A percentile compares a stretch with the other conserved stretches of the same genome.
These are phyloP conservation scores for Microcebus murinus DNA, from an alignment of 2,113 vertebrate genomes.

Conservation along the genomic window DNA sequence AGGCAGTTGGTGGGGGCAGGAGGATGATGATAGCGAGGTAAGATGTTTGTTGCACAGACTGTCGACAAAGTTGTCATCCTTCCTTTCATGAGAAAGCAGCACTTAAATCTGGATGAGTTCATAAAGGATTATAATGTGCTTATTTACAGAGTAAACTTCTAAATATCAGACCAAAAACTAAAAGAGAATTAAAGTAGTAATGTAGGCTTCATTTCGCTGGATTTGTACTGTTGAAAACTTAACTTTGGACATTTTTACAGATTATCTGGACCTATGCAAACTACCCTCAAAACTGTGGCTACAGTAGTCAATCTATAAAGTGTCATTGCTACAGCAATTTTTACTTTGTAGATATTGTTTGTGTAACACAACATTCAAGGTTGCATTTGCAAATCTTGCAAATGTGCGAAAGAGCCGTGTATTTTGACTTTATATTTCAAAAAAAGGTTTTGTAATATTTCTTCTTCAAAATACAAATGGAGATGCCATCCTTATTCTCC, in stretches of 20 bases:
- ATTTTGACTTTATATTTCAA: conserved; percentile 90
- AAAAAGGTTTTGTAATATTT: conserved; percentile 93
- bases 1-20: background rate
- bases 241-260: conserved; percentile 84
- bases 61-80: background rate
- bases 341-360: conserved; percentile 82
- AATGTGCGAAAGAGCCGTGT: conserved; percentile 86
- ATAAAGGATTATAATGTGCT: conserved; percentile 35
- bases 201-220: conserved; percentile 82
- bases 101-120: background rate
- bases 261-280: conserved; percentile 83
- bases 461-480: conserved; percentile 95
- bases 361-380: conserved; percentile 83
- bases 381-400: conserved; percentile 86
- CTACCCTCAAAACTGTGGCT: conserved; percentile 81
- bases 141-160: background rate
- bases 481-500: conserved; percentile 91
- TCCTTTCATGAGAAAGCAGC: background rate
- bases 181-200: conserved; percentile 75
- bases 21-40: background rate
- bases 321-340: conserved; percentile 84
- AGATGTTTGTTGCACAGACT: background rate
- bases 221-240: conserved; percentile 84
- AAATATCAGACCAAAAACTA: conserved; percentile 51
- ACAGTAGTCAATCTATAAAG: conserved; percentile 83